These are phyloP conservation scores for Myoxocephalus aenaeus DNA, from an alignment of 2,797 vertebrate genomes.

Conservation along the genomic window DNA sequence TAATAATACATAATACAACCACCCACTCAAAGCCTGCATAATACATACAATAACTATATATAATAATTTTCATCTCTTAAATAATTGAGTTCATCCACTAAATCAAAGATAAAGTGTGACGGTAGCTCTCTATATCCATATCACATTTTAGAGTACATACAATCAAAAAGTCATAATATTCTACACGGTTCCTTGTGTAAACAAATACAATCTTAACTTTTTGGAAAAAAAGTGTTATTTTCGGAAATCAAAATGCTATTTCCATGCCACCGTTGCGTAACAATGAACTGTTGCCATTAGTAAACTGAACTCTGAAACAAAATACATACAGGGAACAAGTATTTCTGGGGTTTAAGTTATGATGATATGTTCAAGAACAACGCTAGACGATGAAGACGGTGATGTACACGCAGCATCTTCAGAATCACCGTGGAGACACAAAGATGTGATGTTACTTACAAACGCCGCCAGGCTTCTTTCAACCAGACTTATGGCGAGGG, in stretches of 20 bases:
- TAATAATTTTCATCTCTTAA: background rate
- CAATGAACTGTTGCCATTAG: background rate
- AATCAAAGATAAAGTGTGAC: background rate
- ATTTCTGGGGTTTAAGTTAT: background rate
- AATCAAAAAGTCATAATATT: background rate
- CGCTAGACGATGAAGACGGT: no score
- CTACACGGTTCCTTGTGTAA: background rate
- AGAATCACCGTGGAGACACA: background rate
- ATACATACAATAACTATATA: background rate
- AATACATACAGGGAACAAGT: background rate
- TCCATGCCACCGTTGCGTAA: no score
- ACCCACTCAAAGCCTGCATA: background rate
- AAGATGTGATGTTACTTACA: constrained; percentile 55
- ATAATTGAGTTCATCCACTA: background rate
- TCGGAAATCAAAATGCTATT: background rate
- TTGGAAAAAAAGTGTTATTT: background rate
- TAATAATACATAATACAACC: background rate
- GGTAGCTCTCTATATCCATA: background rate
- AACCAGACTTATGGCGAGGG: constrained; percentile 19
- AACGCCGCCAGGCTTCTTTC: constrained; percentile 26
- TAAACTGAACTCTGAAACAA: no score
- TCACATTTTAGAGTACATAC: background rate
- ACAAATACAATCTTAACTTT: background rate
- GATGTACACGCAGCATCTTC: background rate
- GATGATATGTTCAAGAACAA: no score